Evolutionary conservation across 2,888 invertebrate species (phyloP).

Genomic region (Andrena dorsata): DNA sequence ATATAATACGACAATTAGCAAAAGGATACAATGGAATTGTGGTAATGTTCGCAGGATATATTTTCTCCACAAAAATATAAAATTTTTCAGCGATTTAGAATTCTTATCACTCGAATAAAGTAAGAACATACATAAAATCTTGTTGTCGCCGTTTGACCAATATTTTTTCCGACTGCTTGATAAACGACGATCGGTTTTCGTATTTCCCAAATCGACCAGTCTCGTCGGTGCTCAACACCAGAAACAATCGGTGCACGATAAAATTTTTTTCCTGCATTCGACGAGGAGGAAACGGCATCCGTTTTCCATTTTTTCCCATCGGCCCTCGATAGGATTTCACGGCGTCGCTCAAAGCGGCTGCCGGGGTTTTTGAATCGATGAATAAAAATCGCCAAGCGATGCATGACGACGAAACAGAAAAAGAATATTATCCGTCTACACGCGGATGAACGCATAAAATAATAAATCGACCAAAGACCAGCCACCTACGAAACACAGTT

Average conservation of each 20-base stretch:
- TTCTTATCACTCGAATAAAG: not conserved
- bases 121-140: not conserved
- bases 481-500: not conserved
- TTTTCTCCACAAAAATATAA: no score
- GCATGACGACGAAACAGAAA: constrained; percentile 39
- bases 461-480: constrained; percentile 12
- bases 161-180: constrained; percentile 1
- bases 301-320: constrained; percentile 44
- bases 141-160: not conserved
- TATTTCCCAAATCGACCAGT: constrained; percentile 47
- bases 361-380: constrained; percentile 47
- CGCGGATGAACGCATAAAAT: constrained; percentile 33
- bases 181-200: constrained; percentile 9
- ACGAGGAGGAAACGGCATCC: constrained; percentile 53
- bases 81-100: not conserved
- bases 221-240: constrained; percentile 15
- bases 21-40: no score
- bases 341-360: constrained; percentile 37
- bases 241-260: constrained; percentile 55
- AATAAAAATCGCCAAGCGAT: constrained; percentile 54
- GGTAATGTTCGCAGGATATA: no score
- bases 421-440: constrained; percentile 63
- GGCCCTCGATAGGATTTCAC: constrained; percentile 57
- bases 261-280: constrained; percentile 34
- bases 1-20: no score